Base-by-base conservation (phyloP, 23 tunicate genomes). In the Phallusia fumigata region DNA sequence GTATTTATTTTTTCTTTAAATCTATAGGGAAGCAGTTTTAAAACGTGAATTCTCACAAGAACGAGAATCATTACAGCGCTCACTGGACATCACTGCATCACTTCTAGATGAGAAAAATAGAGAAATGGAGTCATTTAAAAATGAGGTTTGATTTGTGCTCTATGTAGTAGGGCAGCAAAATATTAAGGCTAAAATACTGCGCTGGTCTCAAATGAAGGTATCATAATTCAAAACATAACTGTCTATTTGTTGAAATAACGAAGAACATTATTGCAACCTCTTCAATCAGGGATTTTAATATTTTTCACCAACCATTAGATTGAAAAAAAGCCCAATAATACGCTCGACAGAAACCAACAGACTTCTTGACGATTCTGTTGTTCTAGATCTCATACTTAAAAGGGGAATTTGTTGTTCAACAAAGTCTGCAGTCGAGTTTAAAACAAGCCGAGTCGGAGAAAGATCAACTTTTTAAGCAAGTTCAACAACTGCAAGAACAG, bases 11-110 rank as follows among this genome's bases (percentile, higher is more conserved):
- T 6, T 40, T 52, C 32, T 18, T 19, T 35, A 3, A 6, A 13
- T 51, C 44, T 83, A 32, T 80, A 93, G 98, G 49, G 93, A 93
- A 52, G 78, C 52, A 2, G 87, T 88, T 50, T 50, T 93, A 58
- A 93, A 88, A 53, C 47, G 82, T 34, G 98, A 93, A 64, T 93
- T 88, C 77, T 76, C 87, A 16, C 77, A 84, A 21, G 98, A 93
- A 65, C 44, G 98, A 52, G 85, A 85, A 15, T 84, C 89, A 15
- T 76, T 93, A 10, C 98, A 93, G 52, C 83, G 91, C 10, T 89
- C 98, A 11, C 81, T 93, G 34, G 98, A 93, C 33, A 85, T 88
- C 18, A 86, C 98, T 31, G 85, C 98, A 10, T 73, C 88, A 33
- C 83, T 93, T 65, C 82, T 93, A 45, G 98, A 84, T 47, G 85